Evolutionary conservation across 2,113 vertebrate species (phyloP).

Genomic region (Eptesicus fuscus): DNA sequence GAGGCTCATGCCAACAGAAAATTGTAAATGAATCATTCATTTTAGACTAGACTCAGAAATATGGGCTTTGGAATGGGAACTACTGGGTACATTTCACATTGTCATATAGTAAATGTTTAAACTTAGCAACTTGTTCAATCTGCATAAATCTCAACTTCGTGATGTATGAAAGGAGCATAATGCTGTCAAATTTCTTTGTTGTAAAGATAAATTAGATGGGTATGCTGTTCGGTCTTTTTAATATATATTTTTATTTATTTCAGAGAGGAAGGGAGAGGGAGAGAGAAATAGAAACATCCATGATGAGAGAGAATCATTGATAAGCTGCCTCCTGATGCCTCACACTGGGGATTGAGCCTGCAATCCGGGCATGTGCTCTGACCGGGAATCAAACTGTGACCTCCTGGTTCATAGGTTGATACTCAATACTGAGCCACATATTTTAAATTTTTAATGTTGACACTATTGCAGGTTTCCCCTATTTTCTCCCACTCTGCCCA

Average conservation of each 20-base stretch:
- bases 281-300: too few species aligned
- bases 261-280: too few species aligned
- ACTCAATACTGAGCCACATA: too few species aligned
- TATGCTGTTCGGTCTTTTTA: not conserved
- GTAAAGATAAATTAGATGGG: not conserved
- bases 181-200: not conserved
- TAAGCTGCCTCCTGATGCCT: too few species aligned
- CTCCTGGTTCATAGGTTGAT: too few species aligned
- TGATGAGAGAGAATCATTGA: too few species aligned
- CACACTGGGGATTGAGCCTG: fast-evolving
- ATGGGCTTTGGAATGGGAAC: not conserved
- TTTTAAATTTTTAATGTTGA: not conserved
- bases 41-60: not conserved
- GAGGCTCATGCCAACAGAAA: not conserved
- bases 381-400: too few species aligned
- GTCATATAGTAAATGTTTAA: not conserved
- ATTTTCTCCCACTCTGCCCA: not conserved
- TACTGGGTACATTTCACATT: not conserved
- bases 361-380: too few species aligned
- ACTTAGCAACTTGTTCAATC: not conserved
- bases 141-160: not conserved
- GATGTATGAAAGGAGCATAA: not conserved
- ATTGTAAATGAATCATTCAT: not conserved
- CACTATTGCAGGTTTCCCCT: not conserved
- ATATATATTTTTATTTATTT: too few species aligned